Conservation (phyloP, 2,888 invertebrate genomes). For the Lordiphosa andalusiaca region DNA sequence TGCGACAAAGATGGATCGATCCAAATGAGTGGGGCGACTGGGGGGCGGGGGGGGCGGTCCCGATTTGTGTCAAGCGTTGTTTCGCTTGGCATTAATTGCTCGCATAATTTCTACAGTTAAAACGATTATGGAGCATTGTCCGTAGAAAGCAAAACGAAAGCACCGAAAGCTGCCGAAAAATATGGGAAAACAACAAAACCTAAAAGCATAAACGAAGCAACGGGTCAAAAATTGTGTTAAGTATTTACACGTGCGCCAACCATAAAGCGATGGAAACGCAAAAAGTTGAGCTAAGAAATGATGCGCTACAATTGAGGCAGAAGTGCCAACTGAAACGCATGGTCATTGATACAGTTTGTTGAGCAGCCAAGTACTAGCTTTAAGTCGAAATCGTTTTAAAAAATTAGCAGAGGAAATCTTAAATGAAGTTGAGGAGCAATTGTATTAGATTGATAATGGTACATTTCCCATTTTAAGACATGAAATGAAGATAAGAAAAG, state of each 20-base stretch:
- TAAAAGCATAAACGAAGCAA: constrained; percentile 31
- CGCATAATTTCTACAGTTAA: constrained; percentile 60
- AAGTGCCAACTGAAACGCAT: too few species aligned
- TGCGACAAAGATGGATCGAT: constrained; percentile 1
- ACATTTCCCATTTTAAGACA: too few species aligned
- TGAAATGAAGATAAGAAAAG: too few species aligned
- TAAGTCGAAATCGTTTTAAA: too few species aligned
- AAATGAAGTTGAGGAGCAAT: too few species aligned
- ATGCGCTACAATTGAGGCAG: constrained; percentile 18
- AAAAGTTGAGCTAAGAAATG: constrained; percentile 5
- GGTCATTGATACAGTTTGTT: too few species aligned
- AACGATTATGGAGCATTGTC: constrained; percentile 57
- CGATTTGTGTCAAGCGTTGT: constrained; percentile 22
- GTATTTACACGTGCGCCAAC: constrained; percentile 69
- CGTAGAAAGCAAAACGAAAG: constrained; percentile 66
- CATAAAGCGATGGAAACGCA: constrained; percentile 37
- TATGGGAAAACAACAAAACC: constrained; percentile 1
- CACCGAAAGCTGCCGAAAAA: constrained; percentile 25
- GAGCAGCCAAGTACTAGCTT: too few species aligned
- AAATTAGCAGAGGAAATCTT: too few species aligned
- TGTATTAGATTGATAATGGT: too few species aligned
- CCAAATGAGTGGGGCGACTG: background rate
- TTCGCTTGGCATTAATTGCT: constrained; percentile 51
- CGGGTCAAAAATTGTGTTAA: constrained; percentile 62
- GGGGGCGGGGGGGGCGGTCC: too few species aligned